Percentiles rank a stretch among this genome's conserved stretches.
These are phyloP conservation scores for Pogonomyrmex californicus DNA, from an alignment of 1,140 invertebrate genomes.

Conservation along the genomic window DNA sequence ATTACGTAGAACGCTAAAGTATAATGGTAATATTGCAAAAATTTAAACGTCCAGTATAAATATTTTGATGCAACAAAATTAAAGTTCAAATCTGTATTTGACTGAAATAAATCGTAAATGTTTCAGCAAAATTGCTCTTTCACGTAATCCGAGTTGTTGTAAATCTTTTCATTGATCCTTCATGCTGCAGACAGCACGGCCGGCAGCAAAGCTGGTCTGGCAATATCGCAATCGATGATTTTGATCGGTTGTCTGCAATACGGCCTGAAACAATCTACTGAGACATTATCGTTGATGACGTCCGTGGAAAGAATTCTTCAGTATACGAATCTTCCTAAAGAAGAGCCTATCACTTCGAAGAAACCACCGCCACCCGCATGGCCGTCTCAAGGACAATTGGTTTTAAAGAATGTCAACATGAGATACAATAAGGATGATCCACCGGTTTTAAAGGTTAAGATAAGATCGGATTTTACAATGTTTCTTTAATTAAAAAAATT, in stretches of 20 bases:
- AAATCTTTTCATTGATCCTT: constrained; percentile 15
- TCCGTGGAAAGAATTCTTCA: constrained; percentile 93
- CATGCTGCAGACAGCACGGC: constrained; percentile 76
- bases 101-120: too few species aligned
- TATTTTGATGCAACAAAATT: too few species aligned
- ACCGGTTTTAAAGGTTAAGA: constrained; percentile 89
- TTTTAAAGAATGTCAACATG: constrained; percentile 90
- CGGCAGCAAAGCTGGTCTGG: constrained; percentile 92
- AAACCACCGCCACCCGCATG: constrained; percentile 83
- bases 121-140: too few species aligned
- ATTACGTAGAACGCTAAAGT: too few species aligned
- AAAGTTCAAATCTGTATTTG: too few species aligned
- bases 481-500: too few species aligned
- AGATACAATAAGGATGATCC: constrained; percentile 89
- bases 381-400: constrained; percentile 83
- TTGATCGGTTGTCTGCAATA: constrained; percentile 94
- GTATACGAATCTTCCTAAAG: constrained; percentile 90
- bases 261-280: constrained; percentile 92
- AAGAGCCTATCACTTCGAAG: constrained; percentile 84
- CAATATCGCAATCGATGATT: constrained; percentile 93
- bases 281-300: constrained; percentile 93
- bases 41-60: too few species aligned
- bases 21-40: too few species aligned
- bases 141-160: neutral
- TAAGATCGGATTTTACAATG: neutral